Evolutionary conservation across 2,888 invertebrate genomes (phyloP).

Genomic region (Autographa pulchrina): DNA sequence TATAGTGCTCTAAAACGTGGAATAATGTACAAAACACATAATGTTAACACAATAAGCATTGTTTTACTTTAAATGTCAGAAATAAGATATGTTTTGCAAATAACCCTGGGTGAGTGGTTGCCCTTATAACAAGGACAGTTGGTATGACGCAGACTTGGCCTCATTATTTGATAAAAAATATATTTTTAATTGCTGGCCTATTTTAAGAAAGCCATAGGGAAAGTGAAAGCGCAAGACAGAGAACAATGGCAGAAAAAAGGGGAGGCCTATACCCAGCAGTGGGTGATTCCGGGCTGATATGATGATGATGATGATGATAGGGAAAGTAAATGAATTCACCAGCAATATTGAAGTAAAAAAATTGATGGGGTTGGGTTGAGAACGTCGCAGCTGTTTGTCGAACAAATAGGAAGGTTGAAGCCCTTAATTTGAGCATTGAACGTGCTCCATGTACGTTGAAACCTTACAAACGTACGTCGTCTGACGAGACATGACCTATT

Average conservation of each 20-base stretch:
- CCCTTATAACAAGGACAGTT: slow-evolving; percentile 18
- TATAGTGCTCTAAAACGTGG: slow-evolving; percentile 35
- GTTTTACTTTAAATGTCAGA: slow-evolving; percentile 33
- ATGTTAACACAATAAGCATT: slow-evolving; percentile 30
- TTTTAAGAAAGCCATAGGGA: slow-evolving; percentile 11
- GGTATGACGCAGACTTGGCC: slow-evolving; percentile 14
- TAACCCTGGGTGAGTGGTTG: slow-evolving; percentile 17
- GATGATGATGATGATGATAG: too few species aligned
- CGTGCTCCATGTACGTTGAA: slow-evolving; percentile 50
- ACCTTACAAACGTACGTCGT: slow-evolving; percentile 64
- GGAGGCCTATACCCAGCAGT: too few species aligned
- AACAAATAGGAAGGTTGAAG: slow-evolving; percentile 49
- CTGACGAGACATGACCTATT: slow-evolving; percentile 73
- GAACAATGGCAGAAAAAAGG: too few species aligned
- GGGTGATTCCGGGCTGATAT: too few species aligned
- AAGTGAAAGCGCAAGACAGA: too few species aligned
- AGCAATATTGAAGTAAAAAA: slow-evolving; percentile 22
- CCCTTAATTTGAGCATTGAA: slow-evolving; percentile 64
- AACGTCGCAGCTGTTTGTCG: slow-evolving; percentile 28
- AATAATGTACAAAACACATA: slow-evolving; percentile 31
- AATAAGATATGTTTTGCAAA: slow-evolving; percentile 19
- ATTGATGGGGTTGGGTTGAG: slow-evolving; percentile 19
- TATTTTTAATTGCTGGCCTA: not conserved
- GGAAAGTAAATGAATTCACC: slow-evolving; percentile 26
- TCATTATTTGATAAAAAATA: slow-evolving; percentile 9